These are phyloP conservation scores for Acanthis flammea DNA, from an alignment of 2,797 vertebrate genomes.

Conservation along the genomic window DNA sequence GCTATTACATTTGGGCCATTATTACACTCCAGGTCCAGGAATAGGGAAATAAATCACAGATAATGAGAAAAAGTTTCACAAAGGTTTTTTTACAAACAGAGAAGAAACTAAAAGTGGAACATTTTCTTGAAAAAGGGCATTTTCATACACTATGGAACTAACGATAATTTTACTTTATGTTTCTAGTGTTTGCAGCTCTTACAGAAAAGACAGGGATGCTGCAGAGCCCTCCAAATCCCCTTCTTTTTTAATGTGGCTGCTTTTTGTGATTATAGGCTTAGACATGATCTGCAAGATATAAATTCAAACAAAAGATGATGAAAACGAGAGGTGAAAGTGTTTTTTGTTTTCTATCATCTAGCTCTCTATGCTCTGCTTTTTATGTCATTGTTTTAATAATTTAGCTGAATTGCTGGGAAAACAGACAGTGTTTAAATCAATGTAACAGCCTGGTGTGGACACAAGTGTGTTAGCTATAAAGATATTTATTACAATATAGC, in stretches of 20 bases:
- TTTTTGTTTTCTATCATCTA: neutral
- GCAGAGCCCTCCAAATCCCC: neutral
- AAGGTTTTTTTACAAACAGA: neutral
- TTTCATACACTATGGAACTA: neutral
- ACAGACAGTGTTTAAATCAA: slow-evolving; percentile 44
- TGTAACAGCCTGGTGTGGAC: slow-evolving; percentile 16
- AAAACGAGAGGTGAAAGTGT: neutral
- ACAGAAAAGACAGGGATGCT: neutral
- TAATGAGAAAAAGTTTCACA: slow-evolving; percentile 58
- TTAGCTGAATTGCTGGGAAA: slow-evolving; percentile 26
- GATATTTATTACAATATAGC: neutral
- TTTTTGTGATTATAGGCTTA: neutral
- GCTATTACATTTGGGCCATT: slow-evolving; percentile 52
- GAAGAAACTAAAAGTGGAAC: neutral
- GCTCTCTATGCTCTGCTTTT: neutral
- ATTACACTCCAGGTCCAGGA: slow-evolving; percentile 34
- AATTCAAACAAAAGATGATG: slow-evolving; percentile 15
- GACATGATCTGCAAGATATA: neutral
- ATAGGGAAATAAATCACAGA: slow-evolving; percentile 46
- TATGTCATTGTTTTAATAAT: slow-evolving; percentile 53
- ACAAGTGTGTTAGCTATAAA: neutral
- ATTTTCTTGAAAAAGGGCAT: neutral
- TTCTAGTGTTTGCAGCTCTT: neutral
- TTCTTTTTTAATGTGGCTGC: neutral
- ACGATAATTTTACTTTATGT: neutral